These are phyloP conservation scores for Chloroceryle amazona DNA, from an alignment of 2,797 vertebrate genomes.

Conservation along the genomic window DNA sequence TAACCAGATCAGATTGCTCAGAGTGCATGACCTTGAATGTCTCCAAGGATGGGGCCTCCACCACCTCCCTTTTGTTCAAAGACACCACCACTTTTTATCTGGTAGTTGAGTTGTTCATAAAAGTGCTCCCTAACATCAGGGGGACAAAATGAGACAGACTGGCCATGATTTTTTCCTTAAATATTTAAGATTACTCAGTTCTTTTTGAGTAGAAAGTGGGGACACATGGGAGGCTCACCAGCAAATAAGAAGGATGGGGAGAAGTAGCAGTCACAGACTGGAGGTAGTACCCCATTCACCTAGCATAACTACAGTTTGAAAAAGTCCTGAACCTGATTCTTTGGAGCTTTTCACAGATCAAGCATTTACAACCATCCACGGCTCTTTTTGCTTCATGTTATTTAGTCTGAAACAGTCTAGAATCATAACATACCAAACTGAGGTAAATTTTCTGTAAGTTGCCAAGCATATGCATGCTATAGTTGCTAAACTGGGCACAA, in stretches of 20 bases:
- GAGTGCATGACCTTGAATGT: no score
- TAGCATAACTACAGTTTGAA: not conserved
- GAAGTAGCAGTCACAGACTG: fast-evolving
- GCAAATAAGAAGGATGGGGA: not conserved
- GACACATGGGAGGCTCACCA: not conserved
- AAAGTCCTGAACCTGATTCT: not conserved
- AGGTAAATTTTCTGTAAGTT: not conserved
- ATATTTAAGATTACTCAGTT: not conserved
- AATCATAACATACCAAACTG: not conserved
- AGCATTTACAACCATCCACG: not conserved
- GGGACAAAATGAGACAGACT: not conserved
- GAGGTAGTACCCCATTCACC: not conserved
- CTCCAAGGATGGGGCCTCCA: no score
- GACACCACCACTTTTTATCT: not conserved
- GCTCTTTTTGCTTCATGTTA: not conserved
- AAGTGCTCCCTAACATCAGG: not conserved
- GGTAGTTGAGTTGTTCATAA: not conserved
- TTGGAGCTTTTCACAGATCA: not conserved
- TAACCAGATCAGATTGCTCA: no score
- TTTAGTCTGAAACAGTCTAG: not conserved
- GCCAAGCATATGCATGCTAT: not conserved
- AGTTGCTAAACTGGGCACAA: not conserved
- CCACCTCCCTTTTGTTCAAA: not conserved
- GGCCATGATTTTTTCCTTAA: not conserved
- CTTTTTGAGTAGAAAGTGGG: not conserved